Evolutionary conservation across 2,113 vertebrate genomes (phyloP), one percentile per base, ranked within the genome.

Genomic region (Oxyruncus cristatus): DNA sequence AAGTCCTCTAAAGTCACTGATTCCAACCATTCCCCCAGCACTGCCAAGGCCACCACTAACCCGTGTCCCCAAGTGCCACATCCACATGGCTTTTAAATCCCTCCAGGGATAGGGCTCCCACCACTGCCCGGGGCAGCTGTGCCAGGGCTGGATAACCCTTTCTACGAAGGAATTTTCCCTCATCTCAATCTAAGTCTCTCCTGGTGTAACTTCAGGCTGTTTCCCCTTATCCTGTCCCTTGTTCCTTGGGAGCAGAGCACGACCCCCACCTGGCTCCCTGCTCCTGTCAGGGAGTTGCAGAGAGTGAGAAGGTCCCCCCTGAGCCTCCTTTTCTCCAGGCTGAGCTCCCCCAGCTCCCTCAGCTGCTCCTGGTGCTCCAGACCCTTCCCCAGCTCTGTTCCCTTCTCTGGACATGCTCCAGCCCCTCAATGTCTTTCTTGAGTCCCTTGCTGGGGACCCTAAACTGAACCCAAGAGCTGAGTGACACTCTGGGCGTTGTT

Each of bases 191-290:
- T 9, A 8, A 81, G 7, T 44, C 33, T 59, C 18, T 15, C 11
- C 37, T 58, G 52, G 6, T 42, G 8, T 11, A 28, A 28, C 33
- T 8, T 21, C 27, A 2, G 20, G n/a, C 44, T 0, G 0, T 52
- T 82, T 3, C 28, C 16, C 39, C 46, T 61, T 3, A 12, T 67
- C 19, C 70, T 61, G 52, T 67, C 23, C 37, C 32, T 81, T 74
- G 52, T 66, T 37, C 44, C 62, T 44, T 37, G 59, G 11, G 18
- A 50, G 22, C 67, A 81, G 4, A 49, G 1, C 67, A 58, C 0
- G 1, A n/a, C 15, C 15, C 11, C 13, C 28, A 28, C 19, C 41
- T 0, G 1, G 13, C 56, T 80, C 35, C 22, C 5, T 24, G 41
- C 76, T 80, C 42, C 42, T 80, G 35, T 0, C 76, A 65, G 50